Conservation (phyloP, 2,888 invertebrate species). For the Sinelater perroti region DNA sequence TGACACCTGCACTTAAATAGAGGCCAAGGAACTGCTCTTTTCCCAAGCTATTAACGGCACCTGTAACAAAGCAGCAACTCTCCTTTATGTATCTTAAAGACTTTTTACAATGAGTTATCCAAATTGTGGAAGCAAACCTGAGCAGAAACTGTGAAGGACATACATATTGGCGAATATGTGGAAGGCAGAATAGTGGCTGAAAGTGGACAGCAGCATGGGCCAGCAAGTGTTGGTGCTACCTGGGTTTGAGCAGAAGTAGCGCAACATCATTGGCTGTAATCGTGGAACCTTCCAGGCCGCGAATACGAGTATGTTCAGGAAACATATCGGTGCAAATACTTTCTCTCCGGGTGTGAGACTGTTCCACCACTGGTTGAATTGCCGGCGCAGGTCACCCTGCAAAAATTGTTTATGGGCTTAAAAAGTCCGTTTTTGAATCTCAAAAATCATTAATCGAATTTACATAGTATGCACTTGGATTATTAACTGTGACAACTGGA, state of each 20-base stretch:
- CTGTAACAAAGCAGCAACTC: slow-evolving; percentile 60
- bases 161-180: slow-evolving; percentile 97
- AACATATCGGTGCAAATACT: slow-evolving; percentile 82
- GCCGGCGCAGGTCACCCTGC: slow-evolving; percentile 55
- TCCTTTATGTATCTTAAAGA: too few species aligned
- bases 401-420: too few species aligned
- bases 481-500: too few species aligned
- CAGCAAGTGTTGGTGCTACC: slow-evolving; percentile 77
- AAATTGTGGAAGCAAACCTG: slow-evolving; percentile 59
- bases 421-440: too few species aligned
- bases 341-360: slow-evolving; percentile 76
- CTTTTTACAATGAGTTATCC: not conserved
- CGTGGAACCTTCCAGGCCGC: slow-evolving; percentile 81
- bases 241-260: slow-evolving; percentile 87
- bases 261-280: slow-evolving; percentile 77
- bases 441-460: too few species aligned
- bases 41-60: slow-evolving; percentile 79
- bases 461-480: too few species aligned
- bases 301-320: slow-evolving; percentile 81
- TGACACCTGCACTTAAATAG: slow-evolving; percentile 87
- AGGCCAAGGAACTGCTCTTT: slow-evolving; percentile 92
- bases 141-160: slow-evolving; percentile 86
- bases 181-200: slow-evolving; percentile 88
- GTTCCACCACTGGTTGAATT: slow-evolving; percentile 74
- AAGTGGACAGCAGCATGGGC: slow-evolving; percentile 93